Conservation (phyloP, 2,888 invertebrate genomes). For the Dasysyrphus tricinctus region DNA sequence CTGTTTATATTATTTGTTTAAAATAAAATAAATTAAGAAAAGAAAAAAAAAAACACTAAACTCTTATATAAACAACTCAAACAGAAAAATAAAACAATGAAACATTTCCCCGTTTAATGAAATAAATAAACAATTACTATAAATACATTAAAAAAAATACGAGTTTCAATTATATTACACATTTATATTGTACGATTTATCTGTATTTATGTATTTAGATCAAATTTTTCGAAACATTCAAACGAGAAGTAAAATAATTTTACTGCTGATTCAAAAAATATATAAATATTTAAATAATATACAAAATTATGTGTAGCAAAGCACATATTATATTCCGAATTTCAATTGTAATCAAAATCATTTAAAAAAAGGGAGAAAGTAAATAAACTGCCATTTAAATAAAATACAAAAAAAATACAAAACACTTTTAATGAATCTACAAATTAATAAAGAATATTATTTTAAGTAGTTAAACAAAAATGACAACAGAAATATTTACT, state of each 20-base stretch:
- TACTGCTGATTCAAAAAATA: constrained; percentile 78
- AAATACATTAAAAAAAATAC: constrained; percentile 60
- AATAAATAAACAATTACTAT: constrained; percentile 53
- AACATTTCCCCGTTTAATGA: constrained; percentile 60
- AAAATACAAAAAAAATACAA: constrained; percentile 50
- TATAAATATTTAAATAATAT: constrained; percentile 30
- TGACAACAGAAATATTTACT: constrained; percentile 20
- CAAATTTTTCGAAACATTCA: constrained; percentile 51
- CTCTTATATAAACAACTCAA: constrained; percentile 29
- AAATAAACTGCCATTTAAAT: constrained; percentile 74
- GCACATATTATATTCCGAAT: constrained; percentile 66
- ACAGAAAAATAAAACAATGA: constrained; percentile 20
- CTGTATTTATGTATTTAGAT: constrained; percentile 58
- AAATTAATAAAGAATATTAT: constrained; percentile 26
- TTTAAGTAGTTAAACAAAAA: constrained; percentile 20
- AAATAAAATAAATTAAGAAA: constrained; percentile 35
- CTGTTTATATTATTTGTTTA: constrained; percentile 65
- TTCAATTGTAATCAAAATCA: constrained; percentile 66
- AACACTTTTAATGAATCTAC: constrained; percentile 28
- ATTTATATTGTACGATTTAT: constrained; percentile 59
- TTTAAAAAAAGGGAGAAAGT: constrained; percentile 37
- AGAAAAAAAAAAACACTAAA: constrained; percentile 27
- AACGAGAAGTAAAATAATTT: constrained; percentile 74
- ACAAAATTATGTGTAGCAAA: constrained; percentile 26
- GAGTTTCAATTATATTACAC: constrained; percentile 70